phyloP scores from a whole-genome alignment of 2,888 invertebrate genomes.

The Eulithis prunata region DNA sequence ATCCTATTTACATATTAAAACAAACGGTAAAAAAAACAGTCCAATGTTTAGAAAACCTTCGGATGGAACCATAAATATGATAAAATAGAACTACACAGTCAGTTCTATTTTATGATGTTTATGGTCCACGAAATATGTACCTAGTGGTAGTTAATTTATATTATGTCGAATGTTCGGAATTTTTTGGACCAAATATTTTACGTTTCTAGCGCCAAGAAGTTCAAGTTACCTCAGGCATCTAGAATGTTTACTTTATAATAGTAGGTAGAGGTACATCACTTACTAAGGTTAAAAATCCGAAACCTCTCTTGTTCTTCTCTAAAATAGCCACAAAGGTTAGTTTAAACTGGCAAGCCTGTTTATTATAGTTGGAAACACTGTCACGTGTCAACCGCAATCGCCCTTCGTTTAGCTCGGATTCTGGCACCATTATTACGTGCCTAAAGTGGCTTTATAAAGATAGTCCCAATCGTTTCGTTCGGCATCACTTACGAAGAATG shows the following conservation, averaged over 20 bases:
- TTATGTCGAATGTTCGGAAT: too few relatives aligned
- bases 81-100: too few relatives aligned
- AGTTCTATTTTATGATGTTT: too few relatives aligned
- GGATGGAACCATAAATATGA: not conserved
- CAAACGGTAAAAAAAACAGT: constrained; percentile 42
- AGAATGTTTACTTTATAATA: too few relatives aligned
- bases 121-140: too few relatives aligned
- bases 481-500: constrained; percentile 44
- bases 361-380: constrained; percentile 43
- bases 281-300: too few relatives aligned
- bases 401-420: constrained; percentile 47
- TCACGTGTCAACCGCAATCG: constrained; percentile 49
- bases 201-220: too few relatives aligned
- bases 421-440: constrained; percentile 50
- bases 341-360: constrained; percentile 1
- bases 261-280: too few relatives aligned
- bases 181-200: too few relatives aligned
- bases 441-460: constrained; percentile 43
- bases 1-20: constrained; percentile 61
- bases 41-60: not conserved
- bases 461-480: constrained; percentile 37
- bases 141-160: too few relatives aligned
- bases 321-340: not conserved
- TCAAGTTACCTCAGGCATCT: too few relatives aligned
- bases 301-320: too few relatives aligned